Evolutionary conservation across 2,797 vertebrate genomes (phyloP).

Genomic region (Eulemur mongoz): DNA sequence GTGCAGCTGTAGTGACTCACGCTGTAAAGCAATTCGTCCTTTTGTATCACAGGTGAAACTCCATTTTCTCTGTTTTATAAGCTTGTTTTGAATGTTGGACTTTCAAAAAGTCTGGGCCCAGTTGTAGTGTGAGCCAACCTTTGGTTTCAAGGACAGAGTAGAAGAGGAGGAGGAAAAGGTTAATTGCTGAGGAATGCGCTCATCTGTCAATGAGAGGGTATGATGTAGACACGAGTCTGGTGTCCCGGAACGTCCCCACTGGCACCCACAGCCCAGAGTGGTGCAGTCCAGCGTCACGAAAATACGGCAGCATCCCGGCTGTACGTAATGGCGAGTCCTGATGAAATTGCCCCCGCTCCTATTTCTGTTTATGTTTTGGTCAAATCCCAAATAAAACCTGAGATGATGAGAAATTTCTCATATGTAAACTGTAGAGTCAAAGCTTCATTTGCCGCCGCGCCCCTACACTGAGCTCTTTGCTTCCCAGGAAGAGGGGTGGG

Average conservation of each 20-base stretch:
- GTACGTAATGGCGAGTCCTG: neutral
- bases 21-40: neutral
- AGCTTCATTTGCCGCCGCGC: neutral
- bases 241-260: neutral
- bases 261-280: neutral
- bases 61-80: neutral
- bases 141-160: neutral
- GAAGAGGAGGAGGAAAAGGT: neutral
- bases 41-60: neutral
- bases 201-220: neutral
- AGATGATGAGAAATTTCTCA: neutral
- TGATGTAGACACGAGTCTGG: neutral
- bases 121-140: neutral
- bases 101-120: neutral
- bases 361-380: neutral
- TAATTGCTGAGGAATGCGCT: neutral
- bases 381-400: neutral
- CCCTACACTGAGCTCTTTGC: neutral
- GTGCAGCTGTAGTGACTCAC: neutral
- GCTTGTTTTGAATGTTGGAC: neutral
- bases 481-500: neutral
- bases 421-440: neutral
- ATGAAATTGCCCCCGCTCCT: neutral
- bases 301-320: neutral
- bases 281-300: neutral